These are phyloP conservation scores for Yponomeuta cagnagella DNA, from an alignment of 2,888 invertebrate genomes.

Conservation along the genomic window DNA sequence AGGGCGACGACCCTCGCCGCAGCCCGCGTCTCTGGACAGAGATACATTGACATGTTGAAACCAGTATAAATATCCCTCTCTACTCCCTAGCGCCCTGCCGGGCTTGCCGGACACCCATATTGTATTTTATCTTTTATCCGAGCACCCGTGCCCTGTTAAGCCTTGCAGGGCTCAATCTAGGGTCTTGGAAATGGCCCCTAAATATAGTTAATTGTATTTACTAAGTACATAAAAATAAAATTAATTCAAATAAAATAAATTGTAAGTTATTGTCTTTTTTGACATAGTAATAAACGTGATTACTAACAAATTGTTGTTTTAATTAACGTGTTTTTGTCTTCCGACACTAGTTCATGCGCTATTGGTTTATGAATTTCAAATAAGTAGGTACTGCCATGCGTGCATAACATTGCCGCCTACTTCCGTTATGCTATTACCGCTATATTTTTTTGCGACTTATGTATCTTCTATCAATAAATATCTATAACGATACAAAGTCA, in stretches of 20 bases:
- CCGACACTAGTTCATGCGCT: neutral
- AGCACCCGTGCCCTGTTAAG: neutral
- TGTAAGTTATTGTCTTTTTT: constrained; percentile 70
- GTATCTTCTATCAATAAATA: neutral
- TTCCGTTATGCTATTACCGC: constrained; percentile 1
- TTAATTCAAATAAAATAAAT: constrained; percentile 43
- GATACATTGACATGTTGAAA: constrained; percentile 49
- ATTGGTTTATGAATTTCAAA: constrained; percentile 2
- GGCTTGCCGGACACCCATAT: neutral
- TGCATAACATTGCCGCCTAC: neutral
- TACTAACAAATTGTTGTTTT: constrained; percentile 49
- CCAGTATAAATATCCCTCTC: neutral
- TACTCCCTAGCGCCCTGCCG: neutral
- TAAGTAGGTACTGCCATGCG: neutral
- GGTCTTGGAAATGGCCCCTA: constrained; percentile 23
- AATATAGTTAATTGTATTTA: constrained; percentile 74
- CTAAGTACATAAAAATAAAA: constrained; percentile 66
- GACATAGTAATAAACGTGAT: constrained; percentile 70
- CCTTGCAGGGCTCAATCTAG: neutral
- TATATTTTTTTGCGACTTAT: neutral
- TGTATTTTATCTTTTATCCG: constrained; percentile 2
- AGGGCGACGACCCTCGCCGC: neutral
- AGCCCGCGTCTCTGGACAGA: constrained; percentile 28
- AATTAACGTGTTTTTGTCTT: constrained; percentile 1
- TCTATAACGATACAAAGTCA: too few relatives aligned